These are phyloP conservation scores for Bilobella aurantiaca DNA, from an alignment of 1,140 invertebrate species.

Conservation along the genomic window DNA sequence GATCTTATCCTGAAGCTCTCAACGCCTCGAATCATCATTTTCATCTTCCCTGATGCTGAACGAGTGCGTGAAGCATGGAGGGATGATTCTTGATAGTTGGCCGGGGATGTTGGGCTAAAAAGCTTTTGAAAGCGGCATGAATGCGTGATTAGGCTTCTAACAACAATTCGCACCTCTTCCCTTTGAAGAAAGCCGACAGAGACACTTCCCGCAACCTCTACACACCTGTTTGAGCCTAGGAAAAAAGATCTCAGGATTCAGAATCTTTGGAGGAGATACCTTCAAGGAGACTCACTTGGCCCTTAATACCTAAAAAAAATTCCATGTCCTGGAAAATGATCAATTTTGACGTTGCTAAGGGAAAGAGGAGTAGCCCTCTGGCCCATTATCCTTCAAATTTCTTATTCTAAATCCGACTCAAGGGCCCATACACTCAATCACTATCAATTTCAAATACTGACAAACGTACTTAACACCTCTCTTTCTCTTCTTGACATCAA, in stretches of 20 bases:
- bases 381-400: too few relatives aligned
- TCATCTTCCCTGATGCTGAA: not conserved
- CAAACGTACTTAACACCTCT: too few relatives aligned
- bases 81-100: slow-evolving; percentile 15
- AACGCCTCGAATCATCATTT: not conserved
- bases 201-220: slow-evolving; percentile 25
- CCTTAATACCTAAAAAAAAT: too few relatives aligned
- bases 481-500: too few relatives aligned
- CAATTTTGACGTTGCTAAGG: too few relatives aligned
- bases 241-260: not conserved
- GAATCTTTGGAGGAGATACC: not conserved
- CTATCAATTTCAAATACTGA: too few relatives aligned
- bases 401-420: too few relatives aligned
- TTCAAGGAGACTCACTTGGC: not conserved
- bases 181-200: slow-evolving; percentile 36
- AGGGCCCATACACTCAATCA: too few relatives aligned
- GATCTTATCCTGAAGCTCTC: not conserved
- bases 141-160: slow-evolving; percentile 37
- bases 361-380: too few relatives aligned
- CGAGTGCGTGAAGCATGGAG: not conserved
- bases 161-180: slow-evolving; percentile 36
- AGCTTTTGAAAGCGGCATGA: slow-evolving; percentile 34
- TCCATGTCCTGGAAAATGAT: too few relatives aligned
- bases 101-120: slow-evolving; percentile 24
- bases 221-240: slow-evolving; percentile 28